These are phyloP conservation scores for Parapristionchus giblindavisi DNA, from an alignment of 2,888 invertebrate species.

Conservation along the genomic window DNA sequence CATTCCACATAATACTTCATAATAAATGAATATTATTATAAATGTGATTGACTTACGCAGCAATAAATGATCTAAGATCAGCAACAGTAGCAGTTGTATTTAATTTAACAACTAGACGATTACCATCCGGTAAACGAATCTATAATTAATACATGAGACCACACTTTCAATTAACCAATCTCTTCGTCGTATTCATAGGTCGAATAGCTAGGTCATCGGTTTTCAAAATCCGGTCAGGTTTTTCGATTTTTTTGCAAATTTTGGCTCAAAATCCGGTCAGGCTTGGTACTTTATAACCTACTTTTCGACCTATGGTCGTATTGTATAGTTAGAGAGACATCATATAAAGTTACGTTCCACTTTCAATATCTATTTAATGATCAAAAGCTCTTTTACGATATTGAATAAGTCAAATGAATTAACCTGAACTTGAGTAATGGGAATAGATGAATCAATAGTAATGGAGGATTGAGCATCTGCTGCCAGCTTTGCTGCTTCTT, in stretches of 20 bases:
- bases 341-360: too few species aligned
- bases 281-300: too few species aligned
- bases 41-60: not conserved
- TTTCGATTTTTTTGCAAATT: too few species aligned
- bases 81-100: constrained; percentile 18
- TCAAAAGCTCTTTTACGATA: not conserved
- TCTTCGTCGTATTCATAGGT: too few species aligned
- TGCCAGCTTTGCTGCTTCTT: too few species aligned
- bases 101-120: constrained; percentile 21
- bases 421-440: constrained; percentile 6
- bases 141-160: not conserved
- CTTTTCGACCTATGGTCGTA: too few species aligned
- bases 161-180: too few species aligned
- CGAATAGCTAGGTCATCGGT: too few species aligned
- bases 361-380: not conserved
- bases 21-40: not conserved
- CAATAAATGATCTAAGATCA: constrained; percentile 9
- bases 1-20: not conserved
- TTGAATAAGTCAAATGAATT: not conserved
- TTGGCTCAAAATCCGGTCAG: too few species aligned
- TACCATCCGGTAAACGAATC: constrained; percentile 32
- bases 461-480: not conserved
- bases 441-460: not conserved
- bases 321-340: too few species aligned
- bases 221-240: too few species aligned